Evolutionary conservation across 2,888 invertebrate species (phyloP).

Genomic region (Molorchus minor): DNA sequence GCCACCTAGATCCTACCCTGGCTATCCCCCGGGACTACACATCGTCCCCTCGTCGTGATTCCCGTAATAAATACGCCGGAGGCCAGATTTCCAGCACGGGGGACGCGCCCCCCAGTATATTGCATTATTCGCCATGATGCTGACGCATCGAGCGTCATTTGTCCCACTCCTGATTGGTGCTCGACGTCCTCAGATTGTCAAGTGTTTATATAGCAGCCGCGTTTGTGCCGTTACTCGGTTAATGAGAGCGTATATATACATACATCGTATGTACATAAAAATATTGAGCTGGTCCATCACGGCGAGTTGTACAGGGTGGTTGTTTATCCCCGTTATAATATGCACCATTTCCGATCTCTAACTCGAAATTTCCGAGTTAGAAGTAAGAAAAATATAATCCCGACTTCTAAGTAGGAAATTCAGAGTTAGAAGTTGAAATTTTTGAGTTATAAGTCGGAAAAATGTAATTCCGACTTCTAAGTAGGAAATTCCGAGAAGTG

Average conservation of each 20-base stretch:
- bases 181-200: constrained; percentile 19
- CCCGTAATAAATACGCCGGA: constrained; percentile 18
- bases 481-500: too few relatives aligned
- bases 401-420: too few relatives aligned
- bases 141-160: constrained; percentile 26
- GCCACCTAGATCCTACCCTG: constrained; percentile 9
- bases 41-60: background rate
- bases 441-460: too few relatives aligned
- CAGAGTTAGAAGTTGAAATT: too few relatives aligned
- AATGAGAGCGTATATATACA: constrained; percentile 12
- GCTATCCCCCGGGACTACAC: constrained; percentile 1
- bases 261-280: too few relatives aligned
- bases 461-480: too few relatives aligned
- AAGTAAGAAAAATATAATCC: too few relatives aligned
- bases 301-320: too few relatives aligned
- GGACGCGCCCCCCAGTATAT: constrained; percentile 12
- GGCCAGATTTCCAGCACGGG: constrained; percentile 14
- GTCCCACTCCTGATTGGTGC: constrained; percentile 29
- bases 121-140: constrained; percentile 29
- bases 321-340: too few relatives aligned
- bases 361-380: too few relatives aligned
- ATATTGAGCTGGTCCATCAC: too few relatives aligned
- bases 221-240: constrained; percentile 13
- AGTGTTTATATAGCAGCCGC: constrained; percentile 24
- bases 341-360: too few relatives aligned